Base-by-base conservation (phyloP, 2,888 invertebrate genomes). In the Stegophylla sp. region DNA sequence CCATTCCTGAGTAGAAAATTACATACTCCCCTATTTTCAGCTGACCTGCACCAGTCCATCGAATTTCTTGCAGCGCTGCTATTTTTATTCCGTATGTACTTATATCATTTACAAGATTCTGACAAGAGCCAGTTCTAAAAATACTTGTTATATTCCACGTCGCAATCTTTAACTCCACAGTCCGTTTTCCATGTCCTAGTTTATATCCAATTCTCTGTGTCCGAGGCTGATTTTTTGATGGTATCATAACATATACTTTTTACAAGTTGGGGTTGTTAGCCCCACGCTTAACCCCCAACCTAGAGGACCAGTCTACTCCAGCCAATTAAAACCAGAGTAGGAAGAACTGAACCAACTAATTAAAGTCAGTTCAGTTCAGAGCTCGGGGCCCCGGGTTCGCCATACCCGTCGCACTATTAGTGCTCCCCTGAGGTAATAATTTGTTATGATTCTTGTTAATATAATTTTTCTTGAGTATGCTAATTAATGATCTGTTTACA, bases 191-290 rank as follows among this genome's bases (percentile, higher is more conserved):
- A 15, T 71, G 43, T 41, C 34, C 15, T 53, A 15, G 53, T 20
- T 53, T 53, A n/a, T 53, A 20, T 53, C 34, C 15, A 0, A 41
- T 1, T 23, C 20, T 13, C 20, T 2, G 23, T 71, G 41, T 53
- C 53, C 20, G 15, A 53, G 15, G 53, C 34, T 71, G 20, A 53
- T 41, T 43, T 43, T 34, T 53, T 53, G 7, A 3, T 71, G 41
- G 43, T 71, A 53, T 53, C 20, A 41, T 71, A 71, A 20, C 20
- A 53, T n/a, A n/a, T n/a, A n/a, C n/a, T n/a, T n/a, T n/a, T n/a
- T n/a, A n/a, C n/a, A n/a, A n/a, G n/a, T n/a, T n/a, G n/a, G n/a
- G n/a, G n/a, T n/a, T n/a, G n/a, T n/a, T n/a, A n/a, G n/a, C n/a
- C n/a, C n/a, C n/a, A n/a, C n/a, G n/a, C n/a, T n/a, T n/a, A n/a